Conservation (phyloP, 2,797 vertebrate species). For the Sebastes ruberrimus region DNA sequence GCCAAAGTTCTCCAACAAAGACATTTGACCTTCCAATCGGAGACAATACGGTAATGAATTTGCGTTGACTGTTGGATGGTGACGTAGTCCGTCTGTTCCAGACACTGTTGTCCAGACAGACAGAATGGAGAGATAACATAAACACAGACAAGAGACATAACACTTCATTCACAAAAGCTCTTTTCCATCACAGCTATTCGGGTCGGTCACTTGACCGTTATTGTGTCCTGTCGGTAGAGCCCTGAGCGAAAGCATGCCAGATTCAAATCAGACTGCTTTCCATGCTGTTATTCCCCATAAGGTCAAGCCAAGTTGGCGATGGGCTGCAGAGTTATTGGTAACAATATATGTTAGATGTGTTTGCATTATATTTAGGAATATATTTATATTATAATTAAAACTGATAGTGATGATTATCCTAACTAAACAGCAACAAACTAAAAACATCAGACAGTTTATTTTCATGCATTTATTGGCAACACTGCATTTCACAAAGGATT, state of each 20-base stretch:
- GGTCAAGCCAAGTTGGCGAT: slow-evolving; percentile 37
- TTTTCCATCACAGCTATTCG: slow-evolving; percentile 68
- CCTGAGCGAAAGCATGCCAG: slow-evolving; percentile 46
- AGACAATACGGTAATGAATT: slow-evolving; percentile 54
- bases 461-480: slow-evolving; percentile 65
- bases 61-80: slow-evolving; percentile 56
- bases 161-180: slow-evolving; percentile 80
- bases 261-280: slow-evolving; percentile 51
- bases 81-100: slow-evolving; percentile 49
- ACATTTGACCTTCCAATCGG: slow-evolving; percentile 33
- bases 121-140: slow-evolving; percentile 61
- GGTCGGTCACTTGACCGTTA: slow-evolving; percentile 72
- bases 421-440: slow-evolving; percentile 3
- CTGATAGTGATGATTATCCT: neutral
- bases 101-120: slow-evolving; percentile 61
- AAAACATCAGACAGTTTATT: slow-evolving; percentile 28
- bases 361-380: neutral
- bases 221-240: slow-evolving; percentile 60
- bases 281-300: slow-evolving; percentile 49
- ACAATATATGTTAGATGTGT: neutral
- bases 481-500: slow-evolving; percentile 41
- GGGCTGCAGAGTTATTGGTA: neutral
- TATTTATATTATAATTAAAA: neutral
- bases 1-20: slow-evolving; percentile 16
- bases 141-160: slow-evolving; percentile 67